Evolutionary conservation across 1,140 invertebrate species (phyloP).

Genomic region (Bicyclus anynana): DNA sequence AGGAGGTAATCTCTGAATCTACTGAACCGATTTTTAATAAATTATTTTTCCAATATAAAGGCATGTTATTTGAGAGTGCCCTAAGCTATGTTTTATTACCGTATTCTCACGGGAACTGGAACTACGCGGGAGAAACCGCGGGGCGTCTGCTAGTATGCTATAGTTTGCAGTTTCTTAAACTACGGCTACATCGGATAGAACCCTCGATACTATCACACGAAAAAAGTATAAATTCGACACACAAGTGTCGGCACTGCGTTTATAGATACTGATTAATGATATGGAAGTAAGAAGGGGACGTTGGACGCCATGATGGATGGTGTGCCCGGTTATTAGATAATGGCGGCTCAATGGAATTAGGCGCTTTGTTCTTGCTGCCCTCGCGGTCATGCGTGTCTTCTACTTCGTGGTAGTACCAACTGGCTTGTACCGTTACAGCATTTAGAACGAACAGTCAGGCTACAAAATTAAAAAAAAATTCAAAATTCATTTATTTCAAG

Average conservation of each 20-base stretch:
- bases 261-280: constrained; percentile 75
- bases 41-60: too few relatives aligned
- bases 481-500: too few relatives aligned
- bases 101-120: too few relatives aligned
- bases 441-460: too few relatives aligned
- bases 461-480: too few relatives aligned
- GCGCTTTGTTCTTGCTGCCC: constrained; percentile 58
- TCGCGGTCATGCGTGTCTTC: constrained; percentile 8
- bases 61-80: too few relatives aligned
- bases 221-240: constrained; percentile 50
- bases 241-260: constrained; percentile 64
- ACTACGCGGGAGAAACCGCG: too few relatives aligned
- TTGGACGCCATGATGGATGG: constrained; percentile 56
- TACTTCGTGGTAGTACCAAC: not conserved
- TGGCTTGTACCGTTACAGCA: not conserved
- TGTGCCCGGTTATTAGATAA: constrained; percentile 69
- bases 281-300: constrained; percentile 60
- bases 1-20: too few relatives aligned
- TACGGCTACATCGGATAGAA: not conserved
- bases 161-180: too few relatives aligned
- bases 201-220: not conserved
- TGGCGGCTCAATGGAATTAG: constrained; percentile 72
- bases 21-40: too few relatives aligned
- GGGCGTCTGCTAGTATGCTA: too few relatives aligned
- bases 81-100: too few relatives aligned